phyloP scores from a whole-genome alignment of 2,797 vertebrate species.

The Poecilia gillii region DNA sequence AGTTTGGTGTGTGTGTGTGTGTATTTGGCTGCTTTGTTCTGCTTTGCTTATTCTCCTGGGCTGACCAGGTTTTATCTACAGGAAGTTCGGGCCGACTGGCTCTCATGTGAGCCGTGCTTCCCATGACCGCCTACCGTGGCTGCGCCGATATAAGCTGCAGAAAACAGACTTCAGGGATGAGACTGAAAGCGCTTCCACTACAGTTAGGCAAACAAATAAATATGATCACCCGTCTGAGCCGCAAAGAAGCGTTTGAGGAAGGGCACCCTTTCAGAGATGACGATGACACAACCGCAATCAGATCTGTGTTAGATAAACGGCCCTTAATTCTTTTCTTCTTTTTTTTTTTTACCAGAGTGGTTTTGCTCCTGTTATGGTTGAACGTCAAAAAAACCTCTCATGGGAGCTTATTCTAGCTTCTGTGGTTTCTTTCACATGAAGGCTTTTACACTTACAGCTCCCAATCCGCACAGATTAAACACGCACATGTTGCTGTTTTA shows the following conservation, averaged over 20 bases:
- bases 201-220: conserved; percentile 51
- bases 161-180: conserved; percentile 17
- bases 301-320: conserved; percentile 56
- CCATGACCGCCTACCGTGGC: conserved; percentile 63
- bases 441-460: conserved; percentile 29
- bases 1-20: conserved; percentile 21
- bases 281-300: conserved; percentile 39
- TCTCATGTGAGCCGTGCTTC: conserved; percentile 79
- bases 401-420: conserved; percentile 46
- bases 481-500: conserved; percentile 38
- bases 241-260: conserved; percentile 36
- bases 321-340: conserved; percentile 17
- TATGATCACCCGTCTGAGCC: conserved; percentile 49
- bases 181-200: conserved; percentile 29
- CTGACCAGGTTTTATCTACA: conserved; percentile 79
- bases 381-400: conserved; percentile 44
- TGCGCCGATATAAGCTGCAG: conserved; percentile 47
- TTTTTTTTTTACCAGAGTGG: conserved; percentile 34
- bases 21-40: conserved; percentile 64
- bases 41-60: conserved; percentile 63
- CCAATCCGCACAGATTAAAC: conserved; percentile 30
- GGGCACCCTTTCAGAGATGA: conserved; percentile 20
- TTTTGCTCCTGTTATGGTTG: conserved; percentile 51
- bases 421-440: conserved; percentile 47
- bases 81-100: conserved; percentile 79